Percentiles rank a stretch among this genome's conserved stretches.
Evolutionary conservation across 2,888 invertebrate species (phyloP).

Genomic region (Graphium colonna): DNA sequence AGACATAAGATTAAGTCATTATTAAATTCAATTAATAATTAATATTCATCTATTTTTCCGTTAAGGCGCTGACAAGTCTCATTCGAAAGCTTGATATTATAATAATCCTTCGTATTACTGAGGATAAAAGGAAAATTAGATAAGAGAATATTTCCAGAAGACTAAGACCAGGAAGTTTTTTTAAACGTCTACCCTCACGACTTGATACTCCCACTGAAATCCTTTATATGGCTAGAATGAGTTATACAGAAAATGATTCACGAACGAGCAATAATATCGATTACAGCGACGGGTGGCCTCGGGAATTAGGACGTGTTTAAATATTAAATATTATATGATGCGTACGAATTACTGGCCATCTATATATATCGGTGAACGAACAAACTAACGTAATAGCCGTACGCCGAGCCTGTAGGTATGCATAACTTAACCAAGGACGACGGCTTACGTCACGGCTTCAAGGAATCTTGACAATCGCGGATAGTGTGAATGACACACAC

Average conservation of each 20-base stretch:
- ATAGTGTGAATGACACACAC: constrained; percentile 3
- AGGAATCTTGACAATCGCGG: constrained; percentile 13
- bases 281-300: neutral
- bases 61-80: too few relatives aligned
- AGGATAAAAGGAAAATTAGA: too few relatives aligned
- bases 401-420: constrained; percentile 16
- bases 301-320: constrained; percentile 5
- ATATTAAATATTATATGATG: constrained; percentile 3
- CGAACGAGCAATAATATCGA: neutral
- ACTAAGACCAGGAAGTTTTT: too few relatives aligned
- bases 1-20: too few relatives aligned
- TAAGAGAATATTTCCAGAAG: too few relatives aligned
- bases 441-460: constrained; percentile 21
- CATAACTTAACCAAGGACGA: constrained; percentile 23
- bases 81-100: too few relatives aligned
- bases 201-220: constrained; percentile 4
- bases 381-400: constrained; percentile 1
- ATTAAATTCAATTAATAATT: neutral
- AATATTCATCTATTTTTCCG: too few relatives aligned
- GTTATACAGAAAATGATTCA: constrained; percentile 16
- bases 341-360: neutral
- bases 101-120: too few relatives aligned
- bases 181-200: too few relatives aligned
- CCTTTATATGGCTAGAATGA: constrained; percentile 12
- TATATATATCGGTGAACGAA: constrained; percentile 19